phyloP scores from a whole-genome alignment of 2,797 vertebrate genomes.

The Arrhamphus sclerolepis region DNA sequence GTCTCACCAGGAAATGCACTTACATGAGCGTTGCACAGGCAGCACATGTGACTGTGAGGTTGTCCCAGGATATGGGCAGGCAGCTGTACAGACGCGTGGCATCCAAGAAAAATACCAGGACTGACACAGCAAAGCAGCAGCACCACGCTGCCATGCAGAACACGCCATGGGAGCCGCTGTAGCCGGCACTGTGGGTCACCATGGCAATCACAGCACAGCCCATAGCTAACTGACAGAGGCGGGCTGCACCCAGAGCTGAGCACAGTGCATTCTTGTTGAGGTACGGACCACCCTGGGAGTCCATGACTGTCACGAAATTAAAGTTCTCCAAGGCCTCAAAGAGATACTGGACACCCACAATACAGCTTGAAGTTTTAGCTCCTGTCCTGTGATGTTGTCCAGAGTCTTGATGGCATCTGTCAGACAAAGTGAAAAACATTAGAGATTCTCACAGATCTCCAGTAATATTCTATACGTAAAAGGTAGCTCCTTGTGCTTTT shows the following conservation, averaged over 20 bases:
- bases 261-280: slow-evolving; percentile 85
- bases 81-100: slow-evolving; percentile 86
- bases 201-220: slow-evolving; percentile 90
- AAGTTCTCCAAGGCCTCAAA: not conserved
- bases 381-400: no score
- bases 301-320: slow-evolving; percentile 69
- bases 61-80: slow-evolving; percentile 91
- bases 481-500: no score
- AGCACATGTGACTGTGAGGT: slow-evolving; percentile 91
- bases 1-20: slow-evolving; percentile 36
- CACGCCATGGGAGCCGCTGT: slow-evolving; percentile 83
- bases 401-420: not conserved
- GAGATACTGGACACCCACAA: not conserved
- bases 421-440: not conserved
- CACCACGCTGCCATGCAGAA: slow-evolving; percentile 94
- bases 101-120: slow-evolving; percentile 85
- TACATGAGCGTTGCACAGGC: slow-evolving; percentile 88
- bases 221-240: slow-evolving; percentile 84
- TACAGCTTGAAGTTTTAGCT: not conserved
- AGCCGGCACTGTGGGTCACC: slow-evolving; percentile 88
- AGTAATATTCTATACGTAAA: no score
- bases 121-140: slow-evolving; percentile 86
- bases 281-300: slow-evolving; percentile 79
- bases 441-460: no score
- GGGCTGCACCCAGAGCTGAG: slow-evolving; percentile 86